A percentile compares a stretch with the other conserved stretches of the same genome.
Conservation (phyloP, 1,140 invertebrate species). For the Penaeus vannamei region DNA sequence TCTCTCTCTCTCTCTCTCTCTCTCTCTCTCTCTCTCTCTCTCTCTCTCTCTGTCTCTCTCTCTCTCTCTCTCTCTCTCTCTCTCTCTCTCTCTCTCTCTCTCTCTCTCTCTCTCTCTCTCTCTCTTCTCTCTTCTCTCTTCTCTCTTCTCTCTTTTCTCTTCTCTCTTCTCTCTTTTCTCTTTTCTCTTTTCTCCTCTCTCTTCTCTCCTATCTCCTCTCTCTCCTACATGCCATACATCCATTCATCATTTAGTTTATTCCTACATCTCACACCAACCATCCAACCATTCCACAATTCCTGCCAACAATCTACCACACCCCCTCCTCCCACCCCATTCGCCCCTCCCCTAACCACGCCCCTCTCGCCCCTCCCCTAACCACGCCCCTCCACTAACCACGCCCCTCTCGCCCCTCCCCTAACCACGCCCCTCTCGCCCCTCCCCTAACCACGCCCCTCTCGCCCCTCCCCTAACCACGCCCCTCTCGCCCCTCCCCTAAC, state of each 20-base stretch:
- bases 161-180: not conserved
- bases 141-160: not conserved
- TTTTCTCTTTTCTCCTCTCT: constrained; percentile 22
- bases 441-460: no score
- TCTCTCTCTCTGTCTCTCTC: no score
- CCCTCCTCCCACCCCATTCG: not conserved
- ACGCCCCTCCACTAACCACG: no score
- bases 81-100: constrained; percentile 41
- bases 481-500: no score
- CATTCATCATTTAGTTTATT: not conserved
- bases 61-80: not conserved
- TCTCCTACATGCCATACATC: not conserved
- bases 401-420: no score
- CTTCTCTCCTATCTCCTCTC: not conserved
- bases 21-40: no score
- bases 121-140: not conserved
- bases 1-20: constrained; percentile 32
- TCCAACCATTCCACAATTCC: not conserved
- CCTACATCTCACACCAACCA: not conserved
- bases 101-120: constrained; percentile 16
- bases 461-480: no score
- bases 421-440: no score
- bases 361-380: no score
- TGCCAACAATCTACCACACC: not conserved
- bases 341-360: no score